Base-by-base conservation (phyloP, 2,888 invertebrate species). In the Lepetodrilus schrolli region DNA sequence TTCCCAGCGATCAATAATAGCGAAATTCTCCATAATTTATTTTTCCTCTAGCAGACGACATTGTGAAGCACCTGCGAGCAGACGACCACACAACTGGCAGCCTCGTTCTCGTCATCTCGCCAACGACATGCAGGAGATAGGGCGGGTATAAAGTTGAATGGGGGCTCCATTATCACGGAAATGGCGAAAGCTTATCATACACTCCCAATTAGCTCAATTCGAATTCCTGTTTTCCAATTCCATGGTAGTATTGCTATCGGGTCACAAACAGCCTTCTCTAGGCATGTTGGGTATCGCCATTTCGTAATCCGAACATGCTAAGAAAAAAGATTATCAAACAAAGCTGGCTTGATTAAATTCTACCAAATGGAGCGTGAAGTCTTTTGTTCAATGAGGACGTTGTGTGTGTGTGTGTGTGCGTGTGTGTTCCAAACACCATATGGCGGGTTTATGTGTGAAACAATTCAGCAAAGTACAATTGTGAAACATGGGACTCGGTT, bases 21-120 rank as follows among this genome's bases (percentile, higher is more conserved):
- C 26, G 10, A 58, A 17, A 34, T 58, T 58, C 58, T 58, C 34
- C 58, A 58, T 58, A 58, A 58, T 58, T 58, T 58, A 58, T 58
- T 26, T n/a, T 58, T 58, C 58, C 26, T 17, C 26, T 58, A 58
- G 58, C 58, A 58, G 58, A 58, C 58, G 58, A 58, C 58, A 58
- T 58, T 26, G 26, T 30, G 58, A 30, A 58, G 34, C 17, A 58
- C 58, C 34, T 58, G 58, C 26, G 13, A 58, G 58, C 58, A 58
- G 58, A 58, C 58, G 58, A 58, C 30, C 26, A 30, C 26, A 58
- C 58, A 58, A 34, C 30, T 30, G 30, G 3, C 58, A 30, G 34
- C 58, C 58, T 58, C 58, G 58, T 58, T 58, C n/a, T 58, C 30
- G 23, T 48, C 13, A 13, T 13, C 58, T n/a, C 58, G 17, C 43